Base-by-base conservation (phyloP, 2,113 vertebrate genomes). In the Narcine bancroftii region DNA sequence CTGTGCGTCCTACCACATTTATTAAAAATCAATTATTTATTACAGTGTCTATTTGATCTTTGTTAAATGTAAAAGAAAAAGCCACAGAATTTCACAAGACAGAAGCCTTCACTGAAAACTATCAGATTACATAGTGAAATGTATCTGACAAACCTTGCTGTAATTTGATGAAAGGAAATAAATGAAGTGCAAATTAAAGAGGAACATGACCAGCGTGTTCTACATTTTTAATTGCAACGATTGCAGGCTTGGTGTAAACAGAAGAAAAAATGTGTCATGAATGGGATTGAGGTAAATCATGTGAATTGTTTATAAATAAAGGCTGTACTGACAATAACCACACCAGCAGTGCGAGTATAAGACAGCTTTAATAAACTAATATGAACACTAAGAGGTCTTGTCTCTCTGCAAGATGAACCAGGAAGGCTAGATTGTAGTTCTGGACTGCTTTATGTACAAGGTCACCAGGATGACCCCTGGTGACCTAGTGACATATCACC, bases 21-120 rank as follows among this genome's bases (percentile, higher is more conserved):
- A 69, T 91, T 91, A 69, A 91, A 91, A 24, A 69, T 91, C 42
- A 91, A 91, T 91, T 91, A 91, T 66, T 69, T 91, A 91, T 91
- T 71, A 69, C 15, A 24, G 26, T 69, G 47, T 47, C 42, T 71
- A 91, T 69, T 69, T 50, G 81, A 87, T 87, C 81, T 60, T 87
- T 87, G 63, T 69, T 91, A 69, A 91, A 69, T 91, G 39, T 69
- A 91, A 87, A 56, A 33, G 36, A 89, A 47, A 69, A 66, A 29
- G 24, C 89, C 66, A 71, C 45, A 26, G 66, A 91, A 69, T 91
- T 69, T 45, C 39, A 69, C 65, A 66, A 91, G 33, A n/a, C 89
- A 69, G 19, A 42, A 26, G 60, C 26, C 89, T 69, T 33, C 26
- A 29, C 63, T 24, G 21, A 91, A 91, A 45, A 91, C 36, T 42